phyloP scores from a whole-genome alignment of 2,797 vertebrate genomes.

The Cheirogaleus major region DNA sequence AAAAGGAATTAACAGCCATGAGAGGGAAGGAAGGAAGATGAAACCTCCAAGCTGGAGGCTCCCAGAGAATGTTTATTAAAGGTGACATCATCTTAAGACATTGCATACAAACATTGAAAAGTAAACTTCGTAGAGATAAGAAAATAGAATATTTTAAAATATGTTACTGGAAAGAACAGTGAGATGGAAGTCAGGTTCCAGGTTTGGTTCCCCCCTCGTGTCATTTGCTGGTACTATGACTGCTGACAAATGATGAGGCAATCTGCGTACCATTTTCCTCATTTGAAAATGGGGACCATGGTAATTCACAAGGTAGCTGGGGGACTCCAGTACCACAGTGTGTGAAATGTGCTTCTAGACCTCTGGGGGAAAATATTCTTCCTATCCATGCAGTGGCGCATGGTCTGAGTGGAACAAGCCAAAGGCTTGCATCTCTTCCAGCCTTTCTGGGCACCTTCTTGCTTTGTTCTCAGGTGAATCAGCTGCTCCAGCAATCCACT shows the following conservation, averaged over 20 bases:
- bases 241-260: not conserved
- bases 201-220: not conserved
- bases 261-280: not conserved
- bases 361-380: not conserved
- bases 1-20: not conserved
- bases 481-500: not conserved
- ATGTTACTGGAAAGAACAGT: not conserved
- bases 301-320: not conserved
- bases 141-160: not conserved
- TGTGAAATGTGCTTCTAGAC: not conserved
- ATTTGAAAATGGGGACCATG: not conserved
- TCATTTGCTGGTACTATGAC: not conserved
- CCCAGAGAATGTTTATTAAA: not conserved
- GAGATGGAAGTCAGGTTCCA: not conserved
- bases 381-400: fast-evolving
- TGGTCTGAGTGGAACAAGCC: not conserved
- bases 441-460: not conserved
- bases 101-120: not conserved
- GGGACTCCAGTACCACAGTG: not conserved
- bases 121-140: not conserved
- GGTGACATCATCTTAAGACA: not conserved
- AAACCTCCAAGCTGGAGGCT: not conserved
- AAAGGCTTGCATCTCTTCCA: not conserved
- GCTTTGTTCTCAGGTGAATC: not conserved
- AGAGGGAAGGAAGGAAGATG: not conserved